Conservation (phyloP, 1,140 invertebrate species). For the Aphelenchoides avenae region DNA sequence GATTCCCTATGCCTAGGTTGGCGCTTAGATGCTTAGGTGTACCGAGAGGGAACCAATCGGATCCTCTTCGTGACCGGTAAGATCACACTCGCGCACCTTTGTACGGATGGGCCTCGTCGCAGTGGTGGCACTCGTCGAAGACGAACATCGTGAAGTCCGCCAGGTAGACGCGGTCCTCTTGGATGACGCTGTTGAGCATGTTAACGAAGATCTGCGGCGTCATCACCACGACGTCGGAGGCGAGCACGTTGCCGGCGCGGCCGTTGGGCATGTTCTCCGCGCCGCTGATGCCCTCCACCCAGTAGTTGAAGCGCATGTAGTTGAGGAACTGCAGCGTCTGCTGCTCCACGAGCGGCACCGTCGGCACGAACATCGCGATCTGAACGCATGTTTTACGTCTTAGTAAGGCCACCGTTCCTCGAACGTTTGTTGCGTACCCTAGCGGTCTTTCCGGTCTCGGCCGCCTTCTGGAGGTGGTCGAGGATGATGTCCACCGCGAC, state of each 20-base stretch:
- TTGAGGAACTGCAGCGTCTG: conserved; percentile 24
- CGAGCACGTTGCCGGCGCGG: conserved; percentile 25
- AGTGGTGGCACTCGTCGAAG: conserved; percentile 52
- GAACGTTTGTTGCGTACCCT: conserved; percentile 22
- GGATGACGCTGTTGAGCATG: conserved; percentile 38
- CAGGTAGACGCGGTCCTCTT: conserved; percentile 30
- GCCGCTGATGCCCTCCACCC: conserved; percentile 35
- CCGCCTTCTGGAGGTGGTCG: conserved; percentile 29
- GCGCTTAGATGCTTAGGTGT: too few relatives aligned
- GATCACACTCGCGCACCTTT: conserved; percentile 30
- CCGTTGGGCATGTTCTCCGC: conserved; percentile 24
- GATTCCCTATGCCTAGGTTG: too few relatives aligned
- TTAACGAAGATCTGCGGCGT: conserved; percentile 49
- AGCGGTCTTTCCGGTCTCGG: conserved; percentile 11
- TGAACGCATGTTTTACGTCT: conserved; percentile 10
- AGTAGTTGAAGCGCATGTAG: conserved; percentile 27
- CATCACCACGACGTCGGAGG: conserved; percentile 39
- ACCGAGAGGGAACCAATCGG: conserved; percentile 1
- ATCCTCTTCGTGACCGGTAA: neutral
- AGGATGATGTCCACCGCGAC: conserved; percentile 49
- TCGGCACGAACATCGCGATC: conserved; percentile 46
- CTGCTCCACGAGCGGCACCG: conserved; percentile 47
- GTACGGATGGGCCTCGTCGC: conserved; percentile 37
- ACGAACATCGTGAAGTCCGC: conserved; percentile 41
- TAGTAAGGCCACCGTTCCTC: conserved; percentile 9